Conservation (phyloP, 2,797 vertebrate species). For the Malacoraja senta region DNA sequence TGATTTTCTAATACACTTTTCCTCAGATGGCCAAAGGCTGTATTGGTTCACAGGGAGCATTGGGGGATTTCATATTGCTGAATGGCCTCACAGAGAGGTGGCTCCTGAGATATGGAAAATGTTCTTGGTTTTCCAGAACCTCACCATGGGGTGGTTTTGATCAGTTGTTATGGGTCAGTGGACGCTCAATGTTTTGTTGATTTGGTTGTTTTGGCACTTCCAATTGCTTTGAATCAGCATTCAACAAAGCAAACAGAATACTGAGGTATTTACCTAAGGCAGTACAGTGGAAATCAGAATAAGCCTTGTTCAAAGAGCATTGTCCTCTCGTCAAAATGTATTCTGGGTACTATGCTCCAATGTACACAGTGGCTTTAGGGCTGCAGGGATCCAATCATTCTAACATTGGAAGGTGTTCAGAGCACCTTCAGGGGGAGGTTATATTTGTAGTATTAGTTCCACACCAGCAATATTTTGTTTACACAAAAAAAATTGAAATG, state of each 20-base stretch:
- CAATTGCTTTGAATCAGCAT: background rate
- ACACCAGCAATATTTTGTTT: slow-evolving; percentile 3
- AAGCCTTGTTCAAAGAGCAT: background rate
- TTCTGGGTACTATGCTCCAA: background rate
- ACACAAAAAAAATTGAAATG: background rate
- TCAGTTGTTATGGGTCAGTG: too few species aligned
- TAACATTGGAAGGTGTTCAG: background rate
- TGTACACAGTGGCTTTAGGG: background rate
- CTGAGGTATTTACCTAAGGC: background rate
- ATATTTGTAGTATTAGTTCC: background rate
- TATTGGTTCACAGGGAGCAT: too few species aligned
- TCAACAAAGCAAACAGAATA: background rate
- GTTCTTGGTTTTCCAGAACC: too few species aligned
- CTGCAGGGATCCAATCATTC: background rate
- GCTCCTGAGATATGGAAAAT: too few species aligned
- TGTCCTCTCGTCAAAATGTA: background rate
- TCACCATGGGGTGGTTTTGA: too few species aligned
- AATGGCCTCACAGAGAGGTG: too few species aligned
- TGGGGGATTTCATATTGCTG: too few species aligned
- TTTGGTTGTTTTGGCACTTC: background rate
- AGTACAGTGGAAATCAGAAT: background rate
- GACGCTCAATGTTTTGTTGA: too few species aligned
- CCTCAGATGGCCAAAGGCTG: too few species aligned
- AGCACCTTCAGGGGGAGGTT: background rate
- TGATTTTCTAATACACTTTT: too few species aligned